These are phyloP conservation scores for Sander lucioperca DNA, from an alignment of 2,113 vertebrate genomes.

Conservation along the genomic window DNA sequence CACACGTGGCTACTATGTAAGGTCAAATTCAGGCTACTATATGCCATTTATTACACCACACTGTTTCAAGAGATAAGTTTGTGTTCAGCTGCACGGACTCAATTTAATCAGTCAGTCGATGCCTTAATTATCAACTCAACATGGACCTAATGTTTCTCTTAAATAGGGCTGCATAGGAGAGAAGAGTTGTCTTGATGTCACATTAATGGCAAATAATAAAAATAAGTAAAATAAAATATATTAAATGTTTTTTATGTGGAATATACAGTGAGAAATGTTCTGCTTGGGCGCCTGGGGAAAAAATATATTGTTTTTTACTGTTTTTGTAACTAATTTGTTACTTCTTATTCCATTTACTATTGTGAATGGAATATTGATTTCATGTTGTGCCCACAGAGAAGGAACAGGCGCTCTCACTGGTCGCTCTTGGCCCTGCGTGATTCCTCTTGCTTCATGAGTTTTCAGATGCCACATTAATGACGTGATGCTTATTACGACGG, in stretches of 20 bases:
- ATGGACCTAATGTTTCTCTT: not conserved
- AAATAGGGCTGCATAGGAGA: not conserved
- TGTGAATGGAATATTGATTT: not conserved
- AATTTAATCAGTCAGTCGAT: not conserved
- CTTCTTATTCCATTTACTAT: not conserved
- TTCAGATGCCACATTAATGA: slow-evolving; percentile 5
- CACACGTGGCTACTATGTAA: slow-evolving; percentile 8
- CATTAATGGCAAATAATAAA: not conserved
- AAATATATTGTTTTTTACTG: not conserved
- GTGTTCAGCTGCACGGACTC: not conserved
- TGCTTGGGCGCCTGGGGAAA: no score
- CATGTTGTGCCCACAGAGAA: not conserved
- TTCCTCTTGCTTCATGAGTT: not conserved
- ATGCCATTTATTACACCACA: not conserved
- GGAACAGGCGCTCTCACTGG: no score
- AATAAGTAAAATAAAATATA: not conserved
- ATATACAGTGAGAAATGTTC: no score
- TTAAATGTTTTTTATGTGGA: not conserved
- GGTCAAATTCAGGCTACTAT: not conserved
- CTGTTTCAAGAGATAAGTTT: not conserved
- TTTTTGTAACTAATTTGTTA: not conserved
- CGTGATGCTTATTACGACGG: slow-evolving; percentile 7
- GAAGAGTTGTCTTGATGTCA: not conserved
- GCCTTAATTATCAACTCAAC: not conserved
- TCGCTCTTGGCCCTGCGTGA: not conserved